Evolutionary conservation across 2,797 vertebrate species (phyloP).

Genomic region (Fistularia commersonii): DNA sequence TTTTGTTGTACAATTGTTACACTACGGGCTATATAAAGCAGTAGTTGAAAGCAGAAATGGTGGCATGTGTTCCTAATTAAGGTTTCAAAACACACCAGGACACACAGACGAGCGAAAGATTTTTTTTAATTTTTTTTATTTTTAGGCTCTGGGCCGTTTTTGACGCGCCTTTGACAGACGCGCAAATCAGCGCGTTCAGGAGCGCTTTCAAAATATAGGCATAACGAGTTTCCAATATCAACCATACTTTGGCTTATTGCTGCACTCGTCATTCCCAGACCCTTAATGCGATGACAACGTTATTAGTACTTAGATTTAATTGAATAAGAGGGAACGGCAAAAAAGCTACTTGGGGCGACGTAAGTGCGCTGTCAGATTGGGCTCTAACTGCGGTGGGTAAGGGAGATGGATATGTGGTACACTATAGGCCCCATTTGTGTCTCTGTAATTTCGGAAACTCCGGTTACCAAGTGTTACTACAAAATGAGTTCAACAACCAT

Average conservation of each 20-base stretch:
- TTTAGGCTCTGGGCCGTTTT: too few species aligned
- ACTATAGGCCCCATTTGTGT: slow-evolving; percentile 64
- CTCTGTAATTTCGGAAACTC: slow-evolving; percentile 74
- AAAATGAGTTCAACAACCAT: slow-evolving; percentile 94
- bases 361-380: slow-evolving; percentile 41
- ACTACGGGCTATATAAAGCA: slow-evolving; percentile 68
- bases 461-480: slow-evolving; percentile 83
- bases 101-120: slow-evolving; percentile 26
- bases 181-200: slow-evolving; percentile 16
- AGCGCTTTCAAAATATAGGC: slow-evolving; percentile 28
- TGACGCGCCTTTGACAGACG: slow-evolving; percentile 25
- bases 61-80: slow-evolving; percentile 73
- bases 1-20: slow-evolving; percentile 67
- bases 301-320: slow-evolving; percentile 22
- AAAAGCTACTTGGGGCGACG: slow-evolving; percentile 15
- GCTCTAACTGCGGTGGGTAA: slow-evolving; percentile 54
- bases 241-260: too few species aligned
- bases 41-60: slow-evolving; percentile 61
- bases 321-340: slow-evolving; percentile 12
- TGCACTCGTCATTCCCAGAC: slow-evolving; percentile 15
- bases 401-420: slow-evolving; percentile 65
- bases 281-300: slow-evolving; percentile 16
- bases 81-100: slow-evolving; percentile 50
- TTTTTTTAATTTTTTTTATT: slow-evolving; percentile 17
- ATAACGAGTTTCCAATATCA: slow-evolving; percentile 22